Percentiles rank a stretch among this genome's conserved stretches.
Evolutionary conservation across 2,797 vertebrate genomes (phyloP).

Genomic region (Tinamus major): DNA sequence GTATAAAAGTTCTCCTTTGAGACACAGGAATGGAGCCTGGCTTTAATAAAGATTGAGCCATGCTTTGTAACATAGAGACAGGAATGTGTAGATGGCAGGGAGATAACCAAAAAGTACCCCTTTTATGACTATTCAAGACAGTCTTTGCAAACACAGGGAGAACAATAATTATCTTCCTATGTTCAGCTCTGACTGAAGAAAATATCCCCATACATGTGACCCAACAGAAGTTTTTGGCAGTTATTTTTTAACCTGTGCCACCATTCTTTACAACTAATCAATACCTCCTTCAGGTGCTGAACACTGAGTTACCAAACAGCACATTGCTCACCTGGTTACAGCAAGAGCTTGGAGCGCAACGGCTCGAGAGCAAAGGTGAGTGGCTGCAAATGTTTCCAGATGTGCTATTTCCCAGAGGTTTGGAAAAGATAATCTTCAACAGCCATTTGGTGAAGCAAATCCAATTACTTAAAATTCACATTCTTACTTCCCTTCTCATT

Average conservation of each 20-base stretch:
- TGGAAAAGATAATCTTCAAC: conserved; percentile 26
- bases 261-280: not conserved
- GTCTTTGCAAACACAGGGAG: not conserved
- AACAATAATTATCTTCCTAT: not conserved
- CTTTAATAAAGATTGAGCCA: not conserved
- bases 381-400: not conserved
- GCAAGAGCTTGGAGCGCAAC: not conserved
- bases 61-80: not conserved
- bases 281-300: not conserved
- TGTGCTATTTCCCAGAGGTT: conserved; percentile 1
- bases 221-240: not conserved
- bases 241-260: not conserved
- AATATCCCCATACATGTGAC: not conserved
- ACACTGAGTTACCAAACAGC: not conserved
- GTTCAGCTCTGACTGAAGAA: not conserved
- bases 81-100: not conserved
- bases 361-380: not conserved
- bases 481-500: conserved; percentile 42
- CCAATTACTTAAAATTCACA: conserved; percentile 16
- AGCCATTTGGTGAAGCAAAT: conserved; percentile 35
- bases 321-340: not conserved
- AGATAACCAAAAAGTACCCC: not conserved
- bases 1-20: not conserved
- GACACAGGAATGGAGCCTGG: not conserved
- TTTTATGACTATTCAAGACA: not conserved